Base-by-base conservation (phyloP, 2,888 invertebrate species). In the Epinotia brunnichana region DNA sequence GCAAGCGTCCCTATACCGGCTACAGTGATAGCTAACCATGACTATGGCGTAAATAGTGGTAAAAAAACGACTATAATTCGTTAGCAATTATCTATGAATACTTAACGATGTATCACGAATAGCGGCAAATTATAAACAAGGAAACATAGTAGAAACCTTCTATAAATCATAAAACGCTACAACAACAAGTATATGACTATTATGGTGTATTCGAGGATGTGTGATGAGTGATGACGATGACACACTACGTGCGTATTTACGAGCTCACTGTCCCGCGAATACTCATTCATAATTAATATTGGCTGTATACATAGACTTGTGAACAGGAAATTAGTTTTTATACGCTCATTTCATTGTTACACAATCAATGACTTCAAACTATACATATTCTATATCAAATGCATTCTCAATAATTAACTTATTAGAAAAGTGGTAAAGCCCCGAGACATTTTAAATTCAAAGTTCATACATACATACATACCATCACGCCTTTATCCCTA, bases 241-340 rank as follows among this genome's bases (percentile, higher is more conserved):
- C 35, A 35, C 60, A 66, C 39, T 64, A 57, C 68, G 68, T 56
- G 21, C 39, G 54, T 53, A 63, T 68, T 70, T 74, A 72, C 72
- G 76, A 74, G 75, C 71, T 74, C 77, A 79, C 81, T 83, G 83
- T 85, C 86, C 82, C 81, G 76, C 82, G 86, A 85, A 85, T 81
- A 80, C 85, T 90, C 88, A 89, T 90, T 90, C 88, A 90, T 90
- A 87, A 88, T 86, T 86, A 85, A 87, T 89, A 83, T 84, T 87
- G 77, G 81, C n/a, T n/a, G n/a, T 77, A 80, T 80, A 81, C 77
- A 76, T 76, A 75, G 75, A 78, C 70, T 79, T 78, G 80, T 76
- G 69, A 79, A 77, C 80, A 83, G 83, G 83, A 83, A 83, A 83
- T 77, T 48, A 3, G 24, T 62, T 48, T 76, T 80, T 77, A 77